Percentiles rank a stretch among this genome's conserved stretches.
Conservation (phyloP, 2,113 vertebrate species). For the Rhinoderma darwinii region DNA sequence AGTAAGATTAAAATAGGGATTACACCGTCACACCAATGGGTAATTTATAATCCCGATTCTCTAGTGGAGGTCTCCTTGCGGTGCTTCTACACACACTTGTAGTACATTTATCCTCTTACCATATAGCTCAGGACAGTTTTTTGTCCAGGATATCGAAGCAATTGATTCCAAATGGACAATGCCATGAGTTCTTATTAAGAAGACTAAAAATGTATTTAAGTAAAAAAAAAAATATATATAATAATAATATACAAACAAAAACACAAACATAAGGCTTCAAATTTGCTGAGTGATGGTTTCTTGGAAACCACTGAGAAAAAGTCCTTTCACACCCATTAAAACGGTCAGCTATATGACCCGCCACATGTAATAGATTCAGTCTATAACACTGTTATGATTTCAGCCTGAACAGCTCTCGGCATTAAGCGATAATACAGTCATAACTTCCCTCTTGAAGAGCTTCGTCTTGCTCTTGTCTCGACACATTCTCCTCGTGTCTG, state of each 20-base stretch:
- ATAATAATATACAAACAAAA: constrained; percentile 44
- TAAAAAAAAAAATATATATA: constrained; percentile 25
- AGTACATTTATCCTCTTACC: not conserved
- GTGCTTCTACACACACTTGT: not conserved
- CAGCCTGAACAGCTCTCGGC: not conserved
- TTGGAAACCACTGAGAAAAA: constrained; percentile 48
- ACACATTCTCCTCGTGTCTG: constrained; percentile 77
- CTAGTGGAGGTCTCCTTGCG: not conserved
- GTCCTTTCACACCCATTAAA: constrained; percentile 52
- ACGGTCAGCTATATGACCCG: constrained; percentile 59
- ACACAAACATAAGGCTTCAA: constrained; percentile 59
- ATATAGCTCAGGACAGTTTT: not conserved
- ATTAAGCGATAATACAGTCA: constrained; percentile 91
- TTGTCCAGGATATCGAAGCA: not conserved
- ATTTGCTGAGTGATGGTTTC: constrained; percentile 57
- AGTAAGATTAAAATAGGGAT: not conserved
- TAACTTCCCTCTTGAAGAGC: constrained; percentile 85
- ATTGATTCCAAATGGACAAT: not conserved
- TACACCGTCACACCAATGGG: not conserved
- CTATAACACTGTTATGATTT: constrained; percentile 57
- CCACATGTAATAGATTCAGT: constrained; percentile 22
- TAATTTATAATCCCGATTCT: not conserved
- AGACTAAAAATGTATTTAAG: constrained; percentile 28
- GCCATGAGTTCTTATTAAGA: not conserved
- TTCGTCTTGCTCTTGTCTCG: constrained; percentile 77